A percentile compares a stretch with the other conserved stretches of the same genome.
Conservation (phyloP, 2,113 vertebrate genomes). For the Harpagus bidentatus region DNA sequence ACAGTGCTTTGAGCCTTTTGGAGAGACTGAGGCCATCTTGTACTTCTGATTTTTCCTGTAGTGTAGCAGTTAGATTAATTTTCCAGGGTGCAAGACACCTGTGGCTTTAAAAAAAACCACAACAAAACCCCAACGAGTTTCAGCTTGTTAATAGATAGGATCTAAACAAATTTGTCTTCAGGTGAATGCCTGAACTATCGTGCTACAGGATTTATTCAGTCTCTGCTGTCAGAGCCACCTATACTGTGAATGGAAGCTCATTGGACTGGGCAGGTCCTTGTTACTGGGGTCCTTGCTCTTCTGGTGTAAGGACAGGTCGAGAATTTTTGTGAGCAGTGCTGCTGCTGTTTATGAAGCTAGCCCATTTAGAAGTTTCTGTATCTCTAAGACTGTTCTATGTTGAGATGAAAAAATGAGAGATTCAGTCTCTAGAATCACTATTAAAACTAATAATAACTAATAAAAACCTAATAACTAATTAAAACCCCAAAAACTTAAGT, state of each 20-base stretch:
- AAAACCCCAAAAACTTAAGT: fast-evolving
- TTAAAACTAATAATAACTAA: not conserved
- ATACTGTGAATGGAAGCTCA: not conserved
- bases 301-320: not conserved
- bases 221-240: not conserved
- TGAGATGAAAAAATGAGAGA: not conserved
- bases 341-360: not conserved
- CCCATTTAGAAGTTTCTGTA: not conserved
- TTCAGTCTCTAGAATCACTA: not conserved
- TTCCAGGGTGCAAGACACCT: not conserved
- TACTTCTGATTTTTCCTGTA: not conserved
- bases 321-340: not conserved
- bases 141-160: not conserved
- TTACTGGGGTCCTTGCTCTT: not conserved
- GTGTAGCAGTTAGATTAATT: not conserved
- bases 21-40: not conserved
- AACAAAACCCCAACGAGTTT: not conserved
- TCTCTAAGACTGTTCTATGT: not conserved
- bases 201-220: not conserved
- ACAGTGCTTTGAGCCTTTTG: not conserved
- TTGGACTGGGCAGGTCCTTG: not conserved
- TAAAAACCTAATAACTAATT: not conserved
- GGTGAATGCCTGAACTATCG: not conserved
- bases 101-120: too few relatives aligned
- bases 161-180: not conserved